Conservation (phyloP, 2,113 vertebrate species). For the Gallinago jamesoni region DNA sequence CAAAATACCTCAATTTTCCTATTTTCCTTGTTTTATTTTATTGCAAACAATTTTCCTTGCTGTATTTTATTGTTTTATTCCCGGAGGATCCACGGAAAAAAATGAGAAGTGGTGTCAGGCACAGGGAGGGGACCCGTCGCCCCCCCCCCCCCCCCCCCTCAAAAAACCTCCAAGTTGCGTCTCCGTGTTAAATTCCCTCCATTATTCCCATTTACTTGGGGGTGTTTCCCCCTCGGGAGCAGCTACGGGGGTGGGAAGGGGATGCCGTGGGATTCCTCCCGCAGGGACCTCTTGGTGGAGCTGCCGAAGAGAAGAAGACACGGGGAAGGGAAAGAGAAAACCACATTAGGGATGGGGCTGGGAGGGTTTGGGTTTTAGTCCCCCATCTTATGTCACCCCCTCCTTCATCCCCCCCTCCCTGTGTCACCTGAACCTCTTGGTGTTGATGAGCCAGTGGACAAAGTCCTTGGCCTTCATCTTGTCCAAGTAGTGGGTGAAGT, state of each 20-base stretch:
- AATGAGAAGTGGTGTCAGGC: neutral
- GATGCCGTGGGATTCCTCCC: slow-evolving; percentile 19
- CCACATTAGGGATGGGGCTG: accelerated
- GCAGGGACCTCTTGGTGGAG: slow-evolving; percentile 56
- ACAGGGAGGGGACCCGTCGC: neutral
- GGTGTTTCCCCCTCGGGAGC: no score
- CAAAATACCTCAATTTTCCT: neutral
- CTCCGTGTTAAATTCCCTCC: accelerated
- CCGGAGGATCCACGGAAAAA: neutral
- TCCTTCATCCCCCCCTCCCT: neutral
- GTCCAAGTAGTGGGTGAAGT: slow-evolving; percentile 79
- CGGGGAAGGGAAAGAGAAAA: neutral
- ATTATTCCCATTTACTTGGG: neutral
- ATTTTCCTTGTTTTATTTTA: neutral
- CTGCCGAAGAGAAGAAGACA: slow-evolving; percentile 44
- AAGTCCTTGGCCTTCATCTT: slow-evolving; percentile 84
- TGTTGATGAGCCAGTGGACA: slow-evolving; percentile 82
- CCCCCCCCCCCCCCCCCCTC: no score
- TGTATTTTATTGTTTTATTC: no score
- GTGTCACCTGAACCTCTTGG: slow-evolving; percentile 58
- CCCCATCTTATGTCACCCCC: neutral
- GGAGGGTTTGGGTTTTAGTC: neutral
- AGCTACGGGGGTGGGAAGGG: neutral
- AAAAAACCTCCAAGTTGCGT: accelerated
- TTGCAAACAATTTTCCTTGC: neutral